Evolutionary conservation across 2,113 vertebrate species (phyloP), one percentile per base, ranked within the genome.

Genomic region (Lampris incognitus): DNA sequence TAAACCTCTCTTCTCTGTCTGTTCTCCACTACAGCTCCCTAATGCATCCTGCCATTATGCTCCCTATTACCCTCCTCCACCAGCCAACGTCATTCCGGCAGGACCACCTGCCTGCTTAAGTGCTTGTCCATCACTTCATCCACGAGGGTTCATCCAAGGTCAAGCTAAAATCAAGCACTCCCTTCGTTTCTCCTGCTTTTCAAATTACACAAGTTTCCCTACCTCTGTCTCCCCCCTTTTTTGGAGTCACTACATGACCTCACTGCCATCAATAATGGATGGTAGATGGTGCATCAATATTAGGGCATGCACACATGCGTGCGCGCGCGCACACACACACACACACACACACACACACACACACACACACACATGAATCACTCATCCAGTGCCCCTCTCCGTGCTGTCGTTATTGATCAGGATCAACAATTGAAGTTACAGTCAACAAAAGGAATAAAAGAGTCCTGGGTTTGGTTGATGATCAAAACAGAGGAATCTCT

Each of bases 81-180:
- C n/a, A 66, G 70, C 58, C 37, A 0, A 40, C 59, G 79, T 66
- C 51, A 61, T 71, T 63, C 60, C 77, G 63, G 71, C 78, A 62
- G 77, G 54, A 68, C 68, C 66, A 75, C 8, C 72, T 56, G 52
- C 54, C 74, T 40, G 58, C 70, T 57, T 64, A 58, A 83, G 66
- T 81, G 84, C 66, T 59, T 72, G 73, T 78, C 85, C 78, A 86
- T 82, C 80, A 84, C 39, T 56, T 49, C 4, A 76, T 39, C 77
- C 41, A 52, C 9, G 7, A 49, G 24, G 52, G 69, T 41, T 76
- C 36, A 55, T 3, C 39, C 37, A 66, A 59, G 76, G 57, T 38
- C 50, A 58, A 79, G 74, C 7, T 60, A 55, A 69, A 55, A 76
- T 56, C 37, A 55, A 11, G 46, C 50, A 38, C 56, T 46, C 76